phyloP scores from a whole-genome alignment of 2,797 vertebrate species.

The Lagodon rhomboides region DNA sequence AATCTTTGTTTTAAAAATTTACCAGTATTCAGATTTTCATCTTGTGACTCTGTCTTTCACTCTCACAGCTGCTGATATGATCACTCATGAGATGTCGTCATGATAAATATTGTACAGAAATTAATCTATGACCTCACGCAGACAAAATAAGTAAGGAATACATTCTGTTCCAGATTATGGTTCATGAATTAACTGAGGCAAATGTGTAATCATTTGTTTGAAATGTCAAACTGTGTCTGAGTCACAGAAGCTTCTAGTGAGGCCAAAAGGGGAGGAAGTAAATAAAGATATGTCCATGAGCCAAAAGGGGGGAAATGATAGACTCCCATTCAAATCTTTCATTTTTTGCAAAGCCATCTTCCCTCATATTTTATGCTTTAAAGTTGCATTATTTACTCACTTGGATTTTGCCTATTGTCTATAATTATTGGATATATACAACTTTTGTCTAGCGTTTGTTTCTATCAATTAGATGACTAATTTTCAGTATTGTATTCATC shows the following conservation, averaged over 20 bases:
- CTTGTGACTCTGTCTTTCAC: background rate
- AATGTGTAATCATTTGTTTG: slow-evolving; percentile 61
- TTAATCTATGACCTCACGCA: background rate
- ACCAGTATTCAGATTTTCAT: background rate
- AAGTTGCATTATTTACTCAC: background rate
- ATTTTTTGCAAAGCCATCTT: background rate
- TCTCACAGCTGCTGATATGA: background rate
- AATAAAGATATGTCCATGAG: background rate
- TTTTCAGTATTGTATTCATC: background rate
- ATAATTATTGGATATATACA: background rate
- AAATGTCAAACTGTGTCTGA: slow-evolving; percentile 55
- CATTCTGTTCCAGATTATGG: slow-evolving; percentile 16
- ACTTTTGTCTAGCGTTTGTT: no score
- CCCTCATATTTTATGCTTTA: background rate
- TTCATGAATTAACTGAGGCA: slow-evolving; percentile 30
- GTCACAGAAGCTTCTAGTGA: slow-evolving; percentile 20
- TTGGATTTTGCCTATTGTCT: background rate
- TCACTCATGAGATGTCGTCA: background rate
- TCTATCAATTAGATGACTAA: background rate
- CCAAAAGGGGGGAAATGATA: background rate
- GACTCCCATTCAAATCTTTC: background rate
- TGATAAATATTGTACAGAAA: background rate
- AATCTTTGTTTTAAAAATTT: background rate
- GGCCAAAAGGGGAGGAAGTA: background rate
- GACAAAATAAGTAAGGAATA: background rate